Conservation (phyloP, 2,113 vertebrate genomes). For the Malurus melanocephalus region DNA sequence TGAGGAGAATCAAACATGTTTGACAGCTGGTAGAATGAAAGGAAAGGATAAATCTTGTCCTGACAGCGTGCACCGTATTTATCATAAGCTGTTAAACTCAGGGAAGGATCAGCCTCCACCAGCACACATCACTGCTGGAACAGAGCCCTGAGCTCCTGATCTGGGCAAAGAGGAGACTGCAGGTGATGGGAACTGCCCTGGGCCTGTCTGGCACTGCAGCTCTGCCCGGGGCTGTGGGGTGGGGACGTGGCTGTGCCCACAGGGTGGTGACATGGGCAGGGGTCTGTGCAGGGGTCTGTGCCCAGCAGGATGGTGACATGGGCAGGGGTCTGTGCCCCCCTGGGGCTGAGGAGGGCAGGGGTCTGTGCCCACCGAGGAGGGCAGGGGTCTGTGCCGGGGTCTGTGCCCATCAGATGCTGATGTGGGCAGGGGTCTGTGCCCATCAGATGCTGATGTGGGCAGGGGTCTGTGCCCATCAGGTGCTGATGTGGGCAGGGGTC, state of each 20-base stretch:
- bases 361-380: too few relatives aligned
- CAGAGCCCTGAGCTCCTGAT: background rate
- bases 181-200: rapidly evolving
- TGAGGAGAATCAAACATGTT: conserved; percentile 66
- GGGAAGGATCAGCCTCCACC: background rate
- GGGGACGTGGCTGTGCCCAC: rapidly evolving
- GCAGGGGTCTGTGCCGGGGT: too few relatives aligned
- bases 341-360: too few relatives aligned
- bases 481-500: too few relatives aligned
- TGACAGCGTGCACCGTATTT: conserved; percentile 29
- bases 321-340: too few relatives aligned
- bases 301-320: too few relatives aligned
- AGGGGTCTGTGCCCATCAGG: too few relatives aligned
- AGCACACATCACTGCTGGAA: background rate
- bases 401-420: background rate
- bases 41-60: conserved; percentile 59
- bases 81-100: background rate
- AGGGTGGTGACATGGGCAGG: rapidly evolving
- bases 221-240: rapidly evolving
- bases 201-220: rapidly evolving
- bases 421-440: too few relatives aligned
- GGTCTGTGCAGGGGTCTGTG: too few relatives aligned
- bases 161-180: background rate
- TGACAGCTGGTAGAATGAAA: conserved; percentile 69
- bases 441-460: too few relatives aligned